These are phyloP conservation scores for Psittacara wagleri DNA, from an alignment of 2,113 vertebrate genomes.

Conservation along the genomic window DNA sequence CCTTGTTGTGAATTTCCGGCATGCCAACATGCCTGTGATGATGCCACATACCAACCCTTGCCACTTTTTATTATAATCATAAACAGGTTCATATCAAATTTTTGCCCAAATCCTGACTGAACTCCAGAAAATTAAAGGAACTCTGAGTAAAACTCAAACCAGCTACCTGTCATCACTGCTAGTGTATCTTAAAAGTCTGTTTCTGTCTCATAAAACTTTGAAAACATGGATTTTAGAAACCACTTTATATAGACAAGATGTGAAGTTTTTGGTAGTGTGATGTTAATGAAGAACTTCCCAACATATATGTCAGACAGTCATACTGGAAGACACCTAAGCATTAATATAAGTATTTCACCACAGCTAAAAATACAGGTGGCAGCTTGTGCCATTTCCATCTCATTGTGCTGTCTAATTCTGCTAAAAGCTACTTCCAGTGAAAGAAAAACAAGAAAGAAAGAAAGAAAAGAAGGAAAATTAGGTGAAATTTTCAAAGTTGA, in stretches of 20 bases:
- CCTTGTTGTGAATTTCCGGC: neutral
- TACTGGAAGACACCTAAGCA: neutral
- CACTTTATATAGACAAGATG: neutral
- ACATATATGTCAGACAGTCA: neutral
- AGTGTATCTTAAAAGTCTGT: neutral
- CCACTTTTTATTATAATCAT: neutral
- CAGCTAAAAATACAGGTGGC: neutral
- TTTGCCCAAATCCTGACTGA: neutral
- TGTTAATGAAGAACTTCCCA: neutral
- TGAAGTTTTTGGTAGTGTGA: neutral
- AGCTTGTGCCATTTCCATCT: neutral
- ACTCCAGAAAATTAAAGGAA: neutral
- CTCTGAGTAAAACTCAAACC: neutral
- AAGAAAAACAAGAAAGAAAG: neutral
- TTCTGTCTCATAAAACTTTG: neutral
- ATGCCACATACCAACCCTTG: neutral
- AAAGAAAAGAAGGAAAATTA: neutral
- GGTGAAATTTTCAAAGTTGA: neutral
- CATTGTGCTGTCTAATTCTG: neutral
- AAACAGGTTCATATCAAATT: neutral
- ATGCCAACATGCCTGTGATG: accelerated
- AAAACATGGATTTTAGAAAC: neutral
- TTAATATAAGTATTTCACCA: neutral
- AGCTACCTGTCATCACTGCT: neutral
- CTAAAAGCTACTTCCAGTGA: neutral